Evolutionary conservation across 2,888 invertebrate species (phyloP).

Genomic region (Scrobipalpa costella): DNA sequence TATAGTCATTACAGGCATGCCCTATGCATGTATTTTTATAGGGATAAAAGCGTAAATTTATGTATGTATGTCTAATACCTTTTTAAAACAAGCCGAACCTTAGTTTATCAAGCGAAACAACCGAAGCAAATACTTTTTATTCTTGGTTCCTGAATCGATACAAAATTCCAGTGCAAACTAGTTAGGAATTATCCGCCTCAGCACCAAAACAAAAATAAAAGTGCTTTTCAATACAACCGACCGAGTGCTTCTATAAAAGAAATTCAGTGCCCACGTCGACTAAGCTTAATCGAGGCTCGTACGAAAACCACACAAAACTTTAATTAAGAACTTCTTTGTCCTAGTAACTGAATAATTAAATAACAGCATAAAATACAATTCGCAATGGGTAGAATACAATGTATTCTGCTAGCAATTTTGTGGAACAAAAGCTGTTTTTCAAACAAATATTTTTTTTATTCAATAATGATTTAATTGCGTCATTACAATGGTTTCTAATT

Average conservation of each 20-base stretch:
- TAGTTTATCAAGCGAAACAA: background rate
- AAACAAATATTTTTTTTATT: no score
- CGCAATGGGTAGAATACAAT: background rate
- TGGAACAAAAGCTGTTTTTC: background rate
- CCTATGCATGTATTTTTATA: no score
- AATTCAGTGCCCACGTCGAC: background rate
- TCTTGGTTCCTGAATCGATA: background rate
- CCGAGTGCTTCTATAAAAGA: conserved; percentile 6
- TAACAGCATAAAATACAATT: background rate
- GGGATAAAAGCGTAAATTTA: no score
- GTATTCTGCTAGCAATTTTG: background rate
- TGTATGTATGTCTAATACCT: no score
- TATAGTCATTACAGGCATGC: no score
- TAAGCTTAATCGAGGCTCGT: conserved; percentile 6
- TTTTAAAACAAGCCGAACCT: background rate
- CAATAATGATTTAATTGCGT: no score
- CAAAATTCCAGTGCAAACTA: conserved; percentile 3
- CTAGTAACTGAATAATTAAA: conserved; percentile 49
- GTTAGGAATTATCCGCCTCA: conserved; percentile 4
- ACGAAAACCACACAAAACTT: conserved; percentile 6
- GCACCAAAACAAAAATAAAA: conserved; percentile 8
- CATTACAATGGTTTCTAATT: no score
- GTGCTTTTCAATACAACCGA: background rate
- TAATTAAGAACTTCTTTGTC: conserved; percentile 5
- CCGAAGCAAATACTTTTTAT: background rate